phyloP scores from a whole-genome alignment of 2,888 invertebrate species.

The Philereme vetulata region DNA sequence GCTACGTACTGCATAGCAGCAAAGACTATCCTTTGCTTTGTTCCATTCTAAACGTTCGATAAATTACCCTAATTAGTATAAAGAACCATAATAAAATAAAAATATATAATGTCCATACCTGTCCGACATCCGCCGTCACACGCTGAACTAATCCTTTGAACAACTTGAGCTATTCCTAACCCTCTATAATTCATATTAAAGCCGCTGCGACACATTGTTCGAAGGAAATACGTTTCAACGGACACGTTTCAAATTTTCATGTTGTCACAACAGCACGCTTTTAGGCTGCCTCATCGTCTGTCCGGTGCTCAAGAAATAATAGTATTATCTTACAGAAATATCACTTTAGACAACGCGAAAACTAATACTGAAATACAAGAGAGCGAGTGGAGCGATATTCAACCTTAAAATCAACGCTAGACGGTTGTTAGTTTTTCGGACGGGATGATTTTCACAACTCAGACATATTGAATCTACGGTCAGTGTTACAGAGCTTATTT shows the following conservation, averaged over 20 bases:
- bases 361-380: no score
- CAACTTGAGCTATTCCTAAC: constrained; percentile 34
- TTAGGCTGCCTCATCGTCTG: constrained; percentile 43
- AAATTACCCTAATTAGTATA: constrained; percentile 24
- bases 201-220: constrained; percentile 33
- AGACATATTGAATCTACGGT: not conserved
- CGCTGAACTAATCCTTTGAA: constrained; percentile 32
- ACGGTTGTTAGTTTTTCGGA: no score
- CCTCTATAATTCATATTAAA: constrained; percentile 33
- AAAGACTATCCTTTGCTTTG: no score
- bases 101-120: constrained; percentile 22
- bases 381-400: no score
- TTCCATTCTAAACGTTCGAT: not conserved
- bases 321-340: not conserved
- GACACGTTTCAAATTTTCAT: constrained; percentile 55
- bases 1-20: no score
- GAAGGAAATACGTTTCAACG: constrained; percentile 50
- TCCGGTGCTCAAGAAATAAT: constrained; percentile 15
- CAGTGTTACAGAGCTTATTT: constrained; percentile 6
- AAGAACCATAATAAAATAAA: constrained; percentile 6
- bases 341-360: no score
- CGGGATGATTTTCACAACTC: no score
- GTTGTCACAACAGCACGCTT: constrained; percentile 54
- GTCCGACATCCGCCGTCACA: constrained; percentile 24
- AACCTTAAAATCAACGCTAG: no score